Evolutionary conservation across 2,888 invertebrate genomes (phyloP), one percentile per base, ranked within the genome.

Genomic region (Stomorhina lunata): DNA sequence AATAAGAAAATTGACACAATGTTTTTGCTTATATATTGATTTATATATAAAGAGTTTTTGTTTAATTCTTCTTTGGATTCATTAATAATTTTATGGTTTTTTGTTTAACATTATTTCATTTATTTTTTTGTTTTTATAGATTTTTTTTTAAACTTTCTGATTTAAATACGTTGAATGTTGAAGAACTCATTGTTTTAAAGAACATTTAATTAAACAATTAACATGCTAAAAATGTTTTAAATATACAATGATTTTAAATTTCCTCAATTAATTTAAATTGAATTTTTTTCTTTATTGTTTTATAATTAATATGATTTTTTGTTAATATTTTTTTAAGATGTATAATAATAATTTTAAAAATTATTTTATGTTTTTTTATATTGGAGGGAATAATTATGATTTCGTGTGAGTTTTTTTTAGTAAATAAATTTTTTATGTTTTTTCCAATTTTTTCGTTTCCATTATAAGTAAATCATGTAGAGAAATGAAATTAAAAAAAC

Each of bases 351-450:
- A 89, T 88, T 88, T 89, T 90, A 87, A 88, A 89, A 89, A 89
- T 89, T 87, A 88, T 88, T 59, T 57, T 61, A 45, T 69, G 34
- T 57, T 25, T 73, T 69, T 72, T 73, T 65, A 75, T 79, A 76
- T 79, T 89, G 89, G 90, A 89, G 89, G 90, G 90, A 89, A 89
- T 89, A 88, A 88, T 88, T 87, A 88, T 89, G 88, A 88, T 86
- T 86, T 84, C 87, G 82, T 82, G 82, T 82, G 75, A 82, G 82
- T 73, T 78, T 73, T 72, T 45, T 75, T 61, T 55, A 68, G 34
- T 43, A 5, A 45, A 25, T 72, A 32, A 32, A 43, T 20, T 29
- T 50, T 61, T 37, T 68, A 27, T 37, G 4, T 40, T 40, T n/a
- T 53, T 10, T 27, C 27, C 43, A 27, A 20, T 43, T 65, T 68